phyloP scores from a whole-genome alignment of 2,113 vertebrate species.

The Rhea americana region DNA sequence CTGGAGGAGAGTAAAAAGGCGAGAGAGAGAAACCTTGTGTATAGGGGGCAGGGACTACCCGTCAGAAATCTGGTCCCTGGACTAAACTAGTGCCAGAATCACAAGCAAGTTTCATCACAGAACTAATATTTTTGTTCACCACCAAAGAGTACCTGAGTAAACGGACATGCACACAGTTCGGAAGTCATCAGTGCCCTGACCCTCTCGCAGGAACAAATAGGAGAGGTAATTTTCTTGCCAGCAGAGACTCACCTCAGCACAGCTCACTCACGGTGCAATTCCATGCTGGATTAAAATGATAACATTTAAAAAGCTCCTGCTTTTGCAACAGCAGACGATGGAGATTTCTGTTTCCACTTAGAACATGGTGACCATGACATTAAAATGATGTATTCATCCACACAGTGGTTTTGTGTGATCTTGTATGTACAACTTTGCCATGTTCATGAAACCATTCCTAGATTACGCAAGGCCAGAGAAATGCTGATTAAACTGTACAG shows the following conservation, averaged over 20 bases:
- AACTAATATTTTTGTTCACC: background rate
- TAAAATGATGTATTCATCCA: background rate
- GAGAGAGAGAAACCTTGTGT: background rate
- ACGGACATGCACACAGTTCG: rapidly evolving
- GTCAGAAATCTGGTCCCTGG: background rate
- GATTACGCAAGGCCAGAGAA: slow-evolving; percentile 36
- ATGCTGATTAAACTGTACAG: slow-evolving; percentile 16
- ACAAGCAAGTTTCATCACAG: background rate
- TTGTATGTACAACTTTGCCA: background rate
- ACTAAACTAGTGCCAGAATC: background rate
- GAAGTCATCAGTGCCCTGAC: background rate
- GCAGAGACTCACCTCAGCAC: background rate
- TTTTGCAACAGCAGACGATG: background rate
- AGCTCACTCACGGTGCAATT: background rate
- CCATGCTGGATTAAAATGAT: background rate
- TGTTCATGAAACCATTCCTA: slow-evolving; percentile 32
- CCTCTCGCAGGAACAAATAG: background rate
- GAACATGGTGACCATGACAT: background rate
- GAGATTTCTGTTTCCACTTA: background rate
- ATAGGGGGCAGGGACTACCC: background rate
- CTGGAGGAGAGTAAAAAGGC: rapidly evolving
- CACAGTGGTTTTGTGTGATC: background rate
- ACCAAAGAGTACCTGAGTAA: background rate
- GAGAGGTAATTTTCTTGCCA: background rate
- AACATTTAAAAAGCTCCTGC: background rate